These are phyloP conservation scores for Knipowitschia caucasica DNA, from an alignment of 2,797 vertebrate species.

Conservation along the genomic window DNA sequence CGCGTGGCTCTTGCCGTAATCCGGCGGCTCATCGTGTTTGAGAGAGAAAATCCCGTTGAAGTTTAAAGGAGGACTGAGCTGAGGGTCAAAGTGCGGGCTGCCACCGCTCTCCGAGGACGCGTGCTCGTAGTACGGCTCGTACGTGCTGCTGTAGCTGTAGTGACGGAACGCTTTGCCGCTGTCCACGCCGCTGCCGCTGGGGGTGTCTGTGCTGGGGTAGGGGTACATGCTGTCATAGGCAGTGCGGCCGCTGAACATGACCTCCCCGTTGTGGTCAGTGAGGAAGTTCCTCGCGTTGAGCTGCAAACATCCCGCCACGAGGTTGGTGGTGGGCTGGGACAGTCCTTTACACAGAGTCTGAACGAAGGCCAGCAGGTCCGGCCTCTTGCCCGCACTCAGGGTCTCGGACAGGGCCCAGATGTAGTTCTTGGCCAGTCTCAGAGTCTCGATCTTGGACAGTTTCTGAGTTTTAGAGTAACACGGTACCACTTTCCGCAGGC, in stretches of 20 bases:
- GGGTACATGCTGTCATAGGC: conserved; percentile 90
- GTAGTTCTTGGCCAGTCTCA: conserved; percentile 97
- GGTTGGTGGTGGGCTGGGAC: conserved; percentile 97
- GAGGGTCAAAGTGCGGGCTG: conserved; percentile 91
- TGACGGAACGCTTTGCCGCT: conserved; percentile 89
- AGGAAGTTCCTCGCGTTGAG: conserved; percentile 96
- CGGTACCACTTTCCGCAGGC: conserved; percentile 96
- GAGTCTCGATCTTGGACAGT: conserved; percentile 97
- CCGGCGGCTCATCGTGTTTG: conserved; percentile 91
- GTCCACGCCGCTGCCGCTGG: conserved; percentile 79
- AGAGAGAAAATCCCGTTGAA: conserved; percentile 99
- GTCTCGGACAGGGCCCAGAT: conserved; percentile 99
- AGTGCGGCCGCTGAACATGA: conserved; percentile 83
- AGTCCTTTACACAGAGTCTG: conserved; percentile 98
- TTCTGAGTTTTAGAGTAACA: conserved; percentile 99
- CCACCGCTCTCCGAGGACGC: conserved; percentile 87
- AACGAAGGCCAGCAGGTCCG: conserved; percentile 94
- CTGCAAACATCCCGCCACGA: conserved; percentile 97
- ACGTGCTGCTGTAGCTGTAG: conserved; percentile 89
- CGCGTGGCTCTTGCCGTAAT: conserved; percentile 85
- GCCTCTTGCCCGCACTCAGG: conserved; percentile 92
- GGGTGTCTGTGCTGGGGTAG: conserved; percentile 89
- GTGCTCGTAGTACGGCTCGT: conserved; percentile 94
- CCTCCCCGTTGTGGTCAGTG: conserved; percentile 90
- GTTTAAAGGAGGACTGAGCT: conserved; percentile 95